Evolutionary conservation across 2,113 vertebrate species (phyloP), one percentile per base, ranked within the genome.

Genomic region (Nycticryphes semicollaris): DNA sequence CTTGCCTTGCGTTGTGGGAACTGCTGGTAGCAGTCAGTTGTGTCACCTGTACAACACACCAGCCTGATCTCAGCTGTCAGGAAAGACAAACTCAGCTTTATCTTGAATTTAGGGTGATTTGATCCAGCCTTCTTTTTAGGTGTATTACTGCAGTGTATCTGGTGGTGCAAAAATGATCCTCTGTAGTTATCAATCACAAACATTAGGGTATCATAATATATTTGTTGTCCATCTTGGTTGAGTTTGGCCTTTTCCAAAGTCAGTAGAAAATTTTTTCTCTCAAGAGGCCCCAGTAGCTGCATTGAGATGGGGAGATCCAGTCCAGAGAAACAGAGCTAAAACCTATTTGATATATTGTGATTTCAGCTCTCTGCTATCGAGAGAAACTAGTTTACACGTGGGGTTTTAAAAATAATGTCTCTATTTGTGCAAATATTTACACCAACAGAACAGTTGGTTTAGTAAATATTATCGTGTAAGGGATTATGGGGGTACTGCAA

Each of bases 131-230:
- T 8, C 7, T 35, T 15, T 30, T 51, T 14, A 22, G n/a, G 31
- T 67, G 53, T 3, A 1, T 70, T 30, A 6, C 57, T 64, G 2
- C 1, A 3, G 15, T 28, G 45, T 50, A 20, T 8, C 18, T 56
- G 37, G 22, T 48, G 19, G 51, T 63, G 41, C 82, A 37, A 4
- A 39, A 8, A 2, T 25, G 39, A 14, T 57, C 20, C 82, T n/a
- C 41, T 50, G 67, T 8, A 19, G 41, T 54, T 63, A 56, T 0
- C 18, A 7, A 4, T 73, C 63, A 7, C 57, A 69, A 28, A 31
- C 9, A 4, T 30, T 11, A 66, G n/a, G 10, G 25, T 23, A 1
- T n/a, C 0, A 0, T 37, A 31, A 28, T 13, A 0, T 28, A 3
- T 31, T 43, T 78, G 30, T 19, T 30, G n/a, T 64, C 21, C 23